Evolutionary conservation across 2,113 vertebrate genomes (phyloP).

Genomic region (Epinephelus lanceolatus): DNA sequence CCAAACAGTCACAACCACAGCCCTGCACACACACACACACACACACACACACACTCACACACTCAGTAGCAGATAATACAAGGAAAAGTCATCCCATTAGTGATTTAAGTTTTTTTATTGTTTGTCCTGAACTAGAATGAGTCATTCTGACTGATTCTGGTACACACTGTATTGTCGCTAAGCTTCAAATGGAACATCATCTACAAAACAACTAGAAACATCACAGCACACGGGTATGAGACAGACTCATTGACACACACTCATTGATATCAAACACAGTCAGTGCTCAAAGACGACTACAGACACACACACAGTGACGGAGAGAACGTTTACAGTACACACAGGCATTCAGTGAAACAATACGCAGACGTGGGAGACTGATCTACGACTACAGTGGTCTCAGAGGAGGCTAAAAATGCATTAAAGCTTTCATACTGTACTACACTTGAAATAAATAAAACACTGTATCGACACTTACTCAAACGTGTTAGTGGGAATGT

Average conservation of each 20-base stretch:
- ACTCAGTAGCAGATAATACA: not conserved
- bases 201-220: constrained; percentile 33
- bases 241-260: not conserved
- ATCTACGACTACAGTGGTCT: constrained; percentile 23
- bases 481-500: not conserved
- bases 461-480: not conserved
- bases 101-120: constrained; percentile 48
- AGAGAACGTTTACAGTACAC: constrained; percentile 16
- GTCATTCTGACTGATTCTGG: not conserved
- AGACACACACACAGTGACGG: constrained; percentile 1
- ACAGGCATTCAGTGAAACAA: constrained; percentile 21
- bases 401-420: constrained; percentile 19
- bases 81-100: not conserved
- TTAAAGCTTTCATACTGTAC: constrained; percentile 8
- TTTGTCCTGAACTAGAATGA: constrained; percentile 25
- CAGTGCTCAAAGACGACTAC: not conserved
- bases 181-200: constrained; percentile 10
- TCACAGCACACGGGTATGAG: constrained; percentile 45
- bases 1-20: not conserved
- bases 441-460: constrained; percentile 24
- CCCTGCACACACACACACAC: not conserved
- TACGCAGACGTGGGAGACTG: constrained; percentile 11
- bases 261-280: not conserved
- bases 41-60: not conserved
- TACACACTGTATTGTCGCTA: constrained; percentile 13